Evolutionary conservation across 2,888 invertebrate genomes (phyloP).

Genomic region (Orgyia antiqua): DNA sequence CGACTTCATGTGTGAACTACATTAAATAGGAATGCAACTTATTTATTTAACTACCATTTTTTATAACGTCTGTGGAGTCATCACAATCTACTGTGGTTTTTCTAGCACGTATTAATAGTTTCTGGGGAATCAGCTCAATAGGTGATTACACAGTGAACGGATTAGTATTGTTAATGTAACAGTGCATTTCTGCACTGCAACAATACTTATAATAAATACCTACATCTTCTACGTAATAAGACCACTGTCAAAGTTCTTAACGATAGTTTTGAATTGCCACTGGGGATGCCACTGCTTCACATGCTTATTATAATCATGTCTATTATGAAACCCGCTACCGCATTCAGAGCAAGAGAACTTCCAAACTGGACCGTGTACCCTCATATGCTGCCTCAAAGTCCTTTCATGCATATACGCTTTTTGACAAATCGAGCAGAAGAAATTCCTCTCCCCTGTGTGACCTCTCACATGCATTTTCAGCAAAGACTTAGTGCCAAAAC

Average conservation of each 20-base stretch:
- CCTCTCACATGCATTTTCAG: constrained; percentile 62
- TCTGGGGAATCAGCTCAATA: too few relatives aligned
- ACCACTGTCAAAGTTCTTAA: constrained; percentile 44
- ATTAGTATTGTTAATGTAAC: too few relatives aligned
- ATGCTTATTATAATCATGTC: constrained; percentile 59
- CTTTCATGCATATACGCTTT: constrained; percentile 67
- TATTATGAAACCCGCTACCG: constrained; percentile 54
- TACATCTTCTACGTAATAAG: too few relatives aligned
- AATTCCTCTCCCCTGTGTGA: constrained; percentile 63
- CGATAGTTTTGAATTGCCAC: constrained; percentile 52
- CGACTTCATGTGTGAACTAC: too few relatives aligned
- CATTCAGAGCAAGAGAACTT: constrained; percentile 58
- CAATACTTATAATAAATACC: too few relatives aligned
- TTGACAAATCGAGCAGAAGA: constrained; percentile 55
- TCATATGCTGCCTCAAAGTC: constrained; percentile 63
- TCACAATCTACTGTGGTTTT: too few relatives aligned
- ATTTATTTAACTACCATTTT: too few relatives aligned
- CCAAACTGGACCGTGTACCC: constrained; percentile 53
- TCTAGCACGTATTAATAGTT: too few relatives aligned
- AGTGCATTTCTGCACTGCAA: too few relatives aligned
- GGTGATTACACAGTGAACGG: too few relatives aligned
- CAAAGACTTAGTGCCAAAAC: constrained; percentile 58
- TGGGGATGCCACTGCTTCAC: constrained; percentile 68
- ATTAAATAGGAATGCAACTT: too few relatives aligned
- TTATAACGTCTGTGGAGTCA: too few relatives aligned